These are phyloP conservation scores for Teleopsis dalmanni DNA, from an alignment of 1,140 invertebrate genomes.

Conservation along the genomic window DNA sequence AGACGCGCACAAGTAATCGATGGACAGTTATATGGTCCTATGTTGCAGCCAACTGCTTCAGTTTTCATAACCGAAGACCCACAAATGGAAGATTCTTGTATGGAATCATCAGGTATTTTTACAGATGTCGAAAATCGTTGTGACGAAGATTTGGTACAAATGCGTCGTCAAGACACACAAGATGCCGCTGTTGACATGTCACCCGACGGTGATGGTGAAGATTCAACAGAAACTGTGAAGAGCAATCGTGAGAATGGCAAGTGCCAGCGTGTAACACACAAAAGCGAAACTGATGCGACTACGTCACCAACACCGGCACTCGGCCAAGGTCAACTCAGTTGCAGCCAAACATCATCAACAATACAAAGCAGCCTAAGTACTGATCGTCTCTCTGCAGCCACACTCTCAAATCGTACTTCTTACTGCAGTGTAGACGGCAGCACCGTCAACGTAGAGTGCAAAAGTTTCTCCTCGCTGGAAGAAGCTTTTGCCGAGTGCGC, in stretches of 20 bases:
- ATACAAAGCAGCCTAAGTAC: constrained; percentile 19
- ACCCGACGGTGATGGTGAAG: constrained; percentile 44
- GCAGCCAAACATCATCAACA: constrained; percentile 21
- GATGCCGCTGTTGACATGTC: constrained; percentile 46
- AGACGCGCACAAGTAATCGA: constrained; percentile 71
- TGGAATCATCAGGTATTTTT: constrained; percentile 80
- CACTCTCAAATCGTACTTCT: constrained; percentile 41
- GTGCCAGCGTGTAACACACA: constrained; percentile 11
- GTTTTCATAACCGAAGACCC: constrained; percentile 46
- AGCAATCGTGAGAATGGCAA: constrained; percentile 14
- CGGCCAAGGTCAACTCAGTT: constrained; percentile 30
- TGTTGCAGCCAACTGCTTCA: constrained; percentile 41
- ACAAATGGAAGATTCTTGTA: constrained; percentile 54
- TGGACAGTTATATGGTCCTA: constrained; percentile 69
- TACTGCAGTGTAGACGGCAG: constrained; percentile 40
- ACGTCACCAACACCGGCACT: constrained; percentile 12
- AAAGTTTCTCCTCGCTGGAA: constrained; percentile 31
- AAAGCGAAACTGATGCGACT: constrained; percentile 16
- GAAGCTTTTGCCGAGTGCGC: constrained; percentile 30
- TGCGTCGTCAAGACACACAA: constrained; percentile 30
- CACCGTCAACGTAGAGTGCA: constrained; percentile 7
- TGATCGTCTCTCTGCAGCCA: constrained; percentile 19
- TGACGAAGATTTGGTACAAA: constrained; percentile 33
- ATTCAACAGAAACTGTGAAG: constrained; percentile 46
- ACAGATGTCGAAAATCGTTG: constrained; percentile 70